Base-by-base conservation (phyloP, 2,888 invertebrate genomes). In the Gymnocheta viridis region DNA sequence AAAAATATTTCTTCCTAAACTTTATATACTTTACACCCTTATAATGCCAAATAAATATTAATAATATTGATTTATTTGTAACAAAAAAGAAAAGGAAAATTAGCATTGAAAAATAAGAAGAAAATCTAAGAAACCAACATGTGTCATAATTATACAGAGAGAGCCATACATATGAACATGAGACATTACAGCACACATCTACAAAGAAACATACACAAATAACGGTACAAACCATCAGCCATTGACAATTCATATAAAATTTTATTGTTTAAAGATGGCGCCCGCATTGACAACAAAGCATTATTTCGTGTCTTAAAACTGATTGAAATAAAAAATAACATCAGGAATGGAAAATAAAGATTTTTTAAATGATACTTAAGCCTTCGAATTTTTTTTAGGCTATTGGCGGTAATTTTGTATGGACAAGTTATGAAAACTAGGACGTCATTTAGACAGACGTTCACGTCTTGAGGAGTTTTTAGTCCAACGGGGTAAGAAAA, bases 261-360 rank as follows among this genome's bases (percentile, higher is more conserved):
- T 64, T 35, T 51, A 56, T 70, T 76, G 69, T 76, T 81, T 76
- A 62, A 76, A 76, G 54, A 64, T 81, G 81, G 69, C 81, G 81
- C 62, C 69, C 69, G 74, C 54, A 62, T 81, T 81, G 54, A 76
- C 69, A 62, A 51, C 58, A 49, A 58, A 27, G n/a, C n/a, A 29
- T 19, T 35, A 58, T 19, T 56, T 22, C 14, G 7, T 35, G 10
- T 17, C 47, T n/a, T 47, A 49, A 29, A 51, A 80, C 29, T 69
- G 22, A 38, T 41, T 49, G 17, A 44, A 62, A 19, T 17, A 62
- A 64, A 27, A 51, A 10, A 69, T 10, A n/a, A 4, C 22, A 49
- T 9, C 49, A 49, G 49, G 12, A 10, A 10, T 49, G 49, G 49
- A 10, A 22, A 49, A 49, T 2, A 10, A n/a, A n/a, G n/a, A n/a